Evolutionary conservation across 2,113 vertebrate genomes (phyloP).

Genomic region (Silurus meridionalis): DNA sequence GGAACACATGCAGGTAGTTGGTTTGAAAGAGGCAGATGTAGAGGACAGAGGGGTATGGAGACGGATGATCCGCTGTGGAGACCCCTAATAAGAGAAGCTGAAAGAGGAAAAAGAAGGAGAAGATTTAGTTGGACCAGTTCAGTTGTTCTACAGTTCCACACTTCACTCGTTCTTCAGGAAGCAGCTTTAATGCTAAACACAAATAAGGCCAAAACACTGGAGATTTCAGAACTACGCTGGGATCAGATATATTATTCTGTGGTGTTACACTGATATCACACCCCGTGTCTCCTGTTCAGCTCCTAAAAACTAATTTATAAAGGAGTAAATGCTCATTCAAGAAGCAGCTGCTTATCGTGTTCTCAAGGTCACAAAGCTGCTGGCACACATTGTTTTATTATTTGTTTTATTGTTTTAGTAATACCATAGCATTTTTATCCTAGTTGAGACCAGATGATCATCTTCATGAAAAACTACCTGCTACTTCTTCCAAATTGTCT

Average conservation of each 20-base stretch:
- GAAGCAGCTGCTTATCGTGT: conserved; percentile 20
- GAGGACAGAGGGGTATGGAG: too few relatives aligned
- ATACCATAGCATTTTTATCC: neutral
- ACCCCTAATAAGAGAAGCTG: too few relatives aligned
- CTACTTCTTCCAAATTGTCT: neutral
- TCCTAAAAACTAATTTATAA: neutral
- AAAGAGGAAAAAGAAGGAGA: too few relatives aligned
- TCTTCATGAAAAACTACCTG: conserved; percentile 15
- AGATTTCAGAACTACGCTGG: neutral
- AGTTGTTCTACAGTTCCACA: neutral
- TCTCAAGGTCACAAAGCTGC: conserved; percentile 3
- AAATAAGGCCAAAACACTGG: neutral
- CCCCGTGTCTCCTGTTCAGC: neutral
- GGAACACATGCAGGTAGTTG: too few relatives aligned
- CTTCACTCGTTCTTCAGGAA: neutral
- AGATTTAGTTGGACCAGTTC: neutral
- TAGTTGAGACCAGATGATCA: conserved; percentile 13
- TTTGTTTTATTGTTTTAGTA: neutral
- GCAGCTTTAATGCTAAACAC: neutral
- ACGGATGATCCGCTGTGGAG: too few relatives aligned
- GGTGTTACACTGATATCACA: neutral
- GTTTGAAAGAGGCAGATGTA: too few relatives aligned
- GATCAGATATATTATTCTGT: neutral
- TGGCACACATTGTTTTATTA: neutral
- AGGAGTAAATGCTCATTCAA: neutral